Base-by-base conservation (phyloP, 2,888 invertebrate genomes). In the Pogonocherus hispidulus region DNA sequence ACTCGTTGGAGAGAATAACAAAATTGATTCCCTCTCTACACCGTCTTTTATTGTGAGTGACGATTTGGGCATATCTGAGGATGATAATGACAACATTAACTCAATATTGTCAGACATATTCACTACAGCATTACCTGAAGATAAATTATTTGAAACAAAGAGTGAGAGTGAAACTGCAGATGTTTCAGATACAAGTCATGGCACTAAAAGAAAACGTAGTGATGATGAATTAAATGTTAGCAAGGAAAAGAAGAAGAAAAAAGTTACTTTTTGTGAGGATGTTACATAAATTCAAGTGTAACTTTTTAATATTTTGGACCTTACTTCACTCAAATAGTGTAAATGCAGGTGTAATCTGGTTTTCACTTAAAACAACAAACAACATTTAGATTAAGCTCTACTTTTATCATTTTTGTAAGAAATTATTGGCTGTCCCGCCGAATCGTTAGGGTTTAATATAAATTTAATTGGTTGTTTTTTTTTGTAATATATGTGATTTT, bases 221-320 rank as follows among this genome's bases (percentile, higher is more conserved):
- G 57, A 20, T 6, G 57, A 57, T 0, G 59, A 59, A 59, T 14
- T 59, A 35, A 47, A 47, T 47, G 32, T 9, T 9, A 59, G 46
- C 18, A 46, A 5, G 8, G 59, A 59, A 14, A 59, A 47, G 11
- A 59, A 59, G 19, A 59, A 59, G 32, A 59, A 59, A 49, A 59
- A 46, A 59, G 59, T 63, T 19, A 66, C 66, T 22, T 52, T 51
- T 16, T 59, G 32, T 18, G 59, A 59, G 1, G 19, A 59, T 22
- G 55, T 14, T 41, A 41, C 41, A 14, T 41, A 41, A 41, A 41
- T 41, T 14, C 27, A 14, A 41, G 14, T 16, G 41, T 41, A 14
- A 5, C 27, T 27, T 41, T 41, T 41, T 3, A 41, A 3, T 2
- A 11, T 41, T 41, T 41, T n/a, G n/a, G 41, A 41, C 16, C 3